Conservation (phyloP, 2,113 vertebrate species). For the Oreotrochilus melanogaster region DNA sequence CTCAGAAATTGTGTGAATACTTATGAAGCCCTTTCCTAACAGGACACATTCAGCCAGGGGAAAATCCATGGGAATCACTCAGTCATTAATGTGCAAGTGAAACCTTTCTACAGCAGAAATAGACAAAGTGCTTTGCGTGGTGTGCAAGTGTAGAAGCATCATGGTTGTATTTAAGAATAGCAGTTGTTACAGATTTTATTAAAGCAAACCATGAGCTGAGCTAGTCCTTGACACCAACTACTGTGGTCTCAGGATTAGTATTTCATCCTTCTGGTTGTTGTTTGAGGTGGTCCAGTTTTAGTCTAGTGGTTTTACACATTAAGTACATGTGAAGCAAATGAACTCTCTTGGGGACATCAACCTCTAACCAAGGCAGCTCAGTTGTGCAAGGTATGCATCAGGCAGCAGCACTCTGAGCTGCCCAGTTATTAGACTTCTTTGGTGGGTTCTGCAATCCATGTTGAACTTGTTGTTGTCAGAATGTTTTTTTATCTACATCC, state of each 20-base stretch:
- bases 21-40: background rate
- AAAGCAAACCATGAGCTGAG: background rate
- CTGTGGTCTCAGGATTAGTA: background rate
- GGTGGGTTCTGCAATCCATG: background rate
- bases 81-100: background rate
- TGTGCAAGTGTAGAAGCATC: background rate
- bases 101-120: background rate
- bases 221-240: background rate
- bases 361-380: background rate
- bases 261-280: background rate
- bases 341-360: background rate
- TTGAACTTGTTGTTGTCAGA: background rate
- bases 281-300: background rate
- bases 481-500: fast-evolving
- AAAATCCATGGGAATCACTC: background rate
- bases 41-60: background rate
- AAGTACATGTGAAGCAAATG: background rate
- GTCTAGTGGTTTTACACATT: background rate
- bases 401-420: background rate
- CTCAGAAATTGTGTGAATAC: background rate
- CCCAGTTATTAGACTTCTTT: background rate
- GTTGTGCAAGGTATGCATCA: background rate
- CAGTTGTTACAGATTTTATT: background rate
- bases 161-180: background rate
- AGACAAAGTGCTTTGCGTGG: background rate